Evolutionary conservation across 2,797 vertebrate species (phyloP).

Genomic region (Miichthys miiuy): DNA sequence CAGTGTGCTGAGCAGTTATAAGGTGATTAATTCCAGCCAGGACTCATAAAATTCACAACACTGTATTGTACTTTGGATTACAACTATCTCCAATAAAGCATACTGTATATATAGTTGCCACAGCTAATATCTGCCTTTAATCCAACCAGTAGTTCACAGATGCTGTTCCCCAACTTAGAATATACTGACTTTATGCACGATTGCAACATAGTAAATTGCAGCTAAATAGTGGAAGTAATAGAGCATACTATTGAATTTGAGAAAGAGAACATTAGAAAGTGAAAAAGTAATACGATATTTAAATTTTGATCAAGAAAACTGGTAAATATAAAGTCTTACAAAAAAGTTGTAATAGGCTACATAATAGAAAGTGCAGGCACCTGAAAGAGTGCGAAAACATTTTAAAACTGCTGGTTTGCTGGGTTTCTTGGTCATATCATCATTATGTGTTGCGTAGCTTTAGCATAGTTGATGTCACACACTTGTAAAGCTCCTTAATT

Average conservation of each 20-base stretch:
- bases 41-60: slow-evolving; percentile 59
- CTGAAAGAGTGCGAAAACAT: slow-evolving; percentile 69
- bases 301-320: slow-evolving; percentile 39
- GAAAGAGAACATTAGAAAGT: slow-evolving; percentile 50
- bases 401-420: slow-evolving; percentile 74
- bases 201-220: slow-evolving; percentile 48
- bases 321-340: slow-evolving; percentile 63
- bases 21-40: slow-evolving; percentile 49
- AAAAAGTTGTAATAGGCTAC: slow-evolving; percentile 76
- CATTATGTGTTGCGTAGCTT: slow-evolving; percentile 40
- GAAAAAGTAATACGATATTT: slow-evolving; percentile 48
- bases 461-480: slow-evolving; percentile 50
- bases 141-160: slow-evolving; percentile 60
- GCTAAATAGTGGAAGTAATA: slow-evolving; percentile 64
- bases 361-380: slow-evolving; percentile 81
- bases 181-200: slow-evolving; percentile 48
- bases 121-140: slow-evolving; percentile 58
- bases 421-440: slow-evolving; percentile 66
- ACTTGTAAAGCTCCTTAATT: slow-evolving; percentile 44
- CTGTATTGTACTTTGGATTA: slow-evolving; percentile 70
- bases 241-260: slow-evolving; percentile 43
- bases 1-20: slow-evolving; percentile 57
- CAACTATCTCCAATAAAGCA: slow-evolving; percentile 69
- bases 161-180: slow-evolving; percentile 54
- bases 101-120: slow-evolving; percentile 52